Conservation (phyloP, 64 coral and sea anemone genomes). For the Montipora foliosa region DNA sequence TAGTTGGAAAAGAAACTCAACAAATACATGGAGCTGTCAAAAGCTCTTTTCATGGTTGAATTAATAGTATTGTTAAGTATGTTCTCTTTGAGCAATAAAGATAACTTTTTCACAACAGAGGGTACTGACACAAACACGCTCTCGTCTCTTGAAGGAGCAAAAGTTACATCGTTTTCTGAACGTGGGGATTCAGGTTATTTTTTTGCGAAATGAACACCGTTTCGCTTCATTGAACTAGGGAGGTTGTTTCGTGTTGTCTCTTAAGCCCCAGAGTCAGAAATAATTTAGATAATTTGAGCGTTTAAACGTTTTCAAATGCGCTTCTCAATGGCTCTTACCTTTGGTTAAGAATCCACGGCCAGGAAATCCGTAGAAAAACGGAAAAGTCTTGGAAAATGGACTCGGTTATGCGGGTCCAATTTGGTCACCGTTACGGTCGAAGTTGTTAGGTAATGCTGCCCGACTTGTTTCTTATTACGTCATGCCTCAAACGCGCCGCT, state of each 20-base stretch:
- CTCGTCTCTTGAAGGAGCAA: neutral
- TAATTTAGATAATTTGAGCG: slow-evolving; percentile 7
- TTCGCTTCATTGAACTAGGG: slow-evolving; percentile 34
- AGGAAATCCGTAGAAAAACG: slow-evolving; percentile 13
- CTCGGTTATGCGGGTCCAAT: slow-evolving; percentile 26
- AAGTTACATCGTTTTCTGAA: slow-evolving; percentile 5
- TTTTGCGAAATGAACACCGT: neutral
- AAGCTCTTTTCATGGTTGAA: slow-evolving; percentile 5
- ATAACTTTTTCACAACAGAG: neutral
- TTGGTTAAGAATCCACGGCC: slow-evolving; percentile 23
- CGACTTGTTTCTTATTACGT: slow-evolving; percentile 69
- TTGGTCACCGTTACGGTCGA: slow-evolving; percentile 46
- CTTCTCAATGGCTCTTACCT: neutral
- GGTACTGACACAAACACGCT: neutral
- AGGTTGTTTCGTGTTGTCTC: neutral
- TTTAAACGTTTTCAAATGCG: neutral
- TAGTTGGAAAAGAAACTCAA: neutral
- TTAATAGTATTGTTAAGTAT: neutral
- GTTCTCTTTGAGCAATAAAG: neutral
- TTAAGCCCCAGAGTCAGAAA: slow-evolving; percentile 28
- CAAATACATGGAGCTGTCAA: neutral
- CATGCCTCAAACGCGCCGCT: slow-evolving; percentile 50
- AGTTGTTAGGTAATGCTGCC: slow-evolving; percentile 73
- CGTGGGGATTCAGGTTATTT: neutral
- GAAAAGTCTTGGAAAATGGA: slow-evolving; percentile 29